A percentile compares a stretch with the other conserved stretches of the same genome.
These are phyloP conservation scores for Dicrostonyx torquatus DNA, from an alignment of 2,797 vertebrate species.

Conservation along the genomic window DNA sequence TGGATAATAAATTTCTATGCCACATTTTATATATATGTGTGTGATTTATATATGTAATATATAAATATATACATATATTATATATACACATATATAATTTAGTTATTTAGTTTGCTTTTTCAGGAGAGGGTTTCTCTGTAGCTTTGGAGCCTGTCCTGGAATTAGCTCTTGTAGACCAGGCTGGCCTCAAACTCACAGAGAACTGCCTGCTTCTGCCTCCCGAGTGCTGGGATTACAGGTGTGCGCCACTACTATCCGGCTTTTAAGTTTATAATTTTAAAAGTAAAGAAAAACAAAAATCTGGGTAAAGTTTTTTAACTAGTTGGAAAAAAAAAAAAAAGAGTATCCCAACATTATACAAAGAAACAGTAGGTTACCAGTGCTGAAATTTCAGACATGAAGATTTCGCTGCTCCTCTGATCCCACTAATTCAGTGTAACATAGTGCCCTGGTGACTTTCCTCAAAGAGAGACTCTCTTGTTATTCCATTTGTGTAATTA, in stretches of 20 bases:
- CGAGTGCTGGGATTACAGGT: too few relatives aligned
- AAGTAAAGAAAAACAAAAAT: slow-evolving; percentile 3
- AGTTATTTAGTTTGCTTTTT: too few relatives aligned
- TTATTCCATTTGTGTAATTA: slow-evolving; percentile 2
- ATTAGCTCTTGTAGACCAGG: too few relatives aligned
- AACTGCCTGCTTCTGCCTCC: too few relatives aligned
- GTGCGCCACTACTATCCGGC: background rate
- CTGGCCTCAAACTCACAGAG: too few relatives aligned
- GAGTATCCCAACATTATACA: background rate
- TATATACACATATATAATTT: too few relatives aligned
- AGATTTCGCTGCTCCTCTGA: background rate
- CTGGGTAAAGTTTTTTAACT: background rate
- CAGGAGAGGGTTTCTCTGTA: too few relatives aligned
- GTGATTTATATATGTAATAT: too few relatives aligned
- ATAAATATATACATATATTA: too few relatives aligned
- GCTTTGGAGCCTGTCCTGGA: too few relatives aligned
- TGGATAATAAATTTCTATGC: background rate
- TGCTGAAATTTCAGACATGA: background rate
- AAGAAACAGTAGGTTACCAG: background rate
- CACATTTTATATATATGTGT: background rate
- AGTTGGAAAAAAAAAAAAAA: background rate
- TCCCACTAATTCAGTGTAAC: background rate
- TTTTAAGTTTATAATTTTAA: slow-evolving; percentile 22
- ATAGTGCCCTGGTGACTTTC: background rate
- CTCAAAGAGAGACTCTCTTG: background rate